Conservation (phyloP, 2,797 vertebrate species). For the Coendou prehensilis region DNA sequence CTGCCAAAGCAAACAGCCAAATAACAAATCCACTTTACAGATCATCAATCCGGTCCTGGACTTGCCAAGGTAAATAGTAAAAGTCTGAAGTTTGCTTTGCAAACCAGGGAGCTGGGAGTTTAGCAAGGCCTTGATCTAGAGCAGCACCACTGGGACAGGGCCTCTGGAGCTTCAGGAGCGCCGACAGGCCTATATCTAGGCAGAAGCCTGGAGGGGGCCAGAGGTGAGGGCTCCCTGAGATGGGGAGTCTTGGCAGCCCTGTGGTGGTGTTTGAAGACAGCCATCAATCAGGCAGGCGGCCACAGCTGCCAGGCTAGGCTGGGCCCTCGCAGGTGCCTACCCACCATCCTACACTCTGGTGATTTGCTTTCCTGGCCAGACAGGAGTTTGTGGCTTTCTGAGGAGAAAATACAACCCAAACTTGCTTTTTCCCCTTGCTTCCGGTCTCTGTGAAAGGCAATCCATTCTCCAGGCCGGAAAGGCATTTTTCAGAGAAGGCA, state of each 20-base stretch:
- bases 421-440: conserved; percentile 80
- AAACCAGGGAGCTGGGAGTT: conserved; percentile 91
- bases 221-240: background rate
- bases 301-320: background rate
- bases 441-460: conserved; percentile 85
- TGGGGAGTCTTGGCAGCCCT: background rate
- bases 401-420: conserved; percentile 87
- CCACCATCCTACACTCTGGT: conserved; percentile 78
- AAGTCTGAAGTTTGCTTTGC: conserved; percentile 95
- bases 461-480: conserved; percentile 85
- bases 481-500: conserved; percentile 69
- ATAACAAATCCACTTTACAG: conserved; percentile 99
- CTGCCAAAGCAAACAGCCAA: conserved; percentile 99
- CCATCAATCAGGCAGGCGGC: background rate
- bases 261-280: background rate
- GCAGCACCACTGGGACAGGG: conserved; percentile 84
- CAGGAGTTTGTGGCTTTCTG: conserved; percentile 76
- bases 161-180: conserved; percentile 50
- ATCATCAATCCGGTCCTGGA: conserved; percentile 96
- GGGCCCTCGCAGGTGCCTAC: conserved; percentile 69
- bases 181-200: background rate
- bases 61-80: conserved; percentile 98
- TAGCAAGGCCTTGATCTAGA: conserved; percentile 88
- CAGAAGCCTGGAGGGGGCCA: background rate
- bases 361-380: conserved; percentile 85